Evolutionary conservation across 2,113 vertebrate genomes (phyloP).

Genomic region (Grammomys surdaster): DNA sequence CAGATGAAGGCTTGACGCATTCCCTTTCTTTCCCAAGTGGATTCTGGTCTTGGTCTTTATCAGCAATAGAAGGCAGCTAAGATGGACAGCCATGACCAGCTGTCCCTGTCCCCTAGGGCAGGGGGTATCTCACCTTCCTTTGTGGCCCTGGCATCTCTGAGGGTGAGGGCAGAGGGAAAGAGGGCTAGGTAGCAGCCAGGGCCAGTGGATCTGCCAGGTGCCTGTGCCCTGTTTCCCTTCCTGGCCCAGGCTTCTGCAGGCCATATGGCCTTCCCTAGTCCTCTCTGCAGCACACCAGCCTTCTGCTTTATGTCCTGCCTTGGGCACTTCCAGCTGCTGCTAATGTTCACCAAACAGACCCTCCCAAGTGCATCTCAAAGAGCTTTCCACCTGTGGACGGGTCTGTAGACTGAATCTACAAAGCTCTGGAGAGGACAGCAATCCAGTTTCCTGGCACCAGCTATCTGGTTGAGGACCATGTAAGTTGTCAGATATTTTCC

Average conservation of each 20-base stretch:
- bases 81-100: background rate
- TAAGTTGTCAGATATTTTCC: background rate
- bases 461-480: background rate
- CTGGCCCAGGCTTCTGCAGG: background rate
- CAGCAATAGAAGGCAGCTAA: background rate
- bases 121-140: background rate
- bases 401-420: background rate
- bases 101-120: background rate
- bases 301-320: background rate
- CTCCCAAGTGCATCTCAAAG: background rate
- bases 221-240: background rate
- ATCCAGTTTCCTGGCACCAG: background rate
- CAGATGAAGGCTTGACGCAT: background rate
- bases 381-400: background rate
- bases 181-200: background rate
- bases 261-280: background rate
- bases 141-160: background rate
- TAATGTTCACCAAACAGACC: background rate
- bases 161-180: background rate
- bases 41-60: background rate
- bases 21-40: background rate
- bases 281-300: background rate
- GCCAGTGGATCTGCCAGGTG: background rate
- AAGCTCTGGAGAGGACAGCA: background rate
- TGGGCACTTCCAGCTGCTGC: background rate